phyloP scores from a whole-genome alignment of 37 sponge, comb jelly and placozoan species.

The Axinella damicornis region DNA sequence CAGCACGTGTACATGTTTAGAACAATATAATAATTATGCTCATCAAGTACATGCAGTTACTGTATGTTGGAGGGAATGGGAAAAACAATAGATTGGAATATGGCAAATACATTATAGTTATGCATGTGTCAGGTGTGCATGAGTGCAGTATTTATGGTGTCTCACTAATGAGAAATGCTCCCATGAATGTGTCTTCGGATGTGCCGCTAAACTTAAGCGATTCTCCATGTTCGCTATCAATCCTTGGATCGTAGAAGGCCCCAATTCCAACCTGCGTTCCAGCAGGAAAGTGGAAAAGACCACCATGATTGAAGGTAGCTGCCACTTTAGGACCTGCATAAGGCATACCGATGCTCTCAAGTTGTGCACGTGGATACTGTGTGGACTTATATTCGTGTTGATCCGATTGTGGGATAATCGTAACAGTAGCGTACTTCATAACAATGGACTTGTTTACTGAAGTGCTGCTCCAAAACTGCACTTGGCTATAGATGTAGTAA shows the following conservation, averaged over 20 bases:
- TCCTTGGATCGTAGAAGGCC: background rate
- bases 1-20: no score
- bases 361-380: no score
- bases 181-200: constrained; percentile 14
- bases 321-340: no score
- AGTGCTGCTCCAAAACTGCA: constrained; percentile 1
- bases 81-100: background rate
- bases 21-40: no score
- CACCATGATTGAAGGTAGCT: constrained; percentile 46
- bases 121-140: background rate
- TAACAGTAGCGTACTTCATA: no score
- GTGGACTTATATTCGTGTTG: no score
- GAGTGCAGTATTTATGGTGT: background rate
- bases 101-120: background rate
- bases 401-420: no score
- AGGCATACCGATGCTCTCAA: no score
- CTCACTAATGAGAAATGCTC: constrained; percentile 33
- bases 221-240: no score
- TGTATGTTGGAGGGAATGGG: background rate
- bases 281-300: constrained; percentile 48
- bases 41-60: no score
- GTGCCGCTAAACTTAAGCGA: background rate
- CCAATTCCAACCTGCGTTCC: constrained; percentile 30
- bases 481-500: constrained; percentile 73
- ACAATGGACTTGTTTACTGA: no score